Base-by-base conservation (phyloP, 2,113 vertebrate species). In the Hippocampus comes region DNA sequence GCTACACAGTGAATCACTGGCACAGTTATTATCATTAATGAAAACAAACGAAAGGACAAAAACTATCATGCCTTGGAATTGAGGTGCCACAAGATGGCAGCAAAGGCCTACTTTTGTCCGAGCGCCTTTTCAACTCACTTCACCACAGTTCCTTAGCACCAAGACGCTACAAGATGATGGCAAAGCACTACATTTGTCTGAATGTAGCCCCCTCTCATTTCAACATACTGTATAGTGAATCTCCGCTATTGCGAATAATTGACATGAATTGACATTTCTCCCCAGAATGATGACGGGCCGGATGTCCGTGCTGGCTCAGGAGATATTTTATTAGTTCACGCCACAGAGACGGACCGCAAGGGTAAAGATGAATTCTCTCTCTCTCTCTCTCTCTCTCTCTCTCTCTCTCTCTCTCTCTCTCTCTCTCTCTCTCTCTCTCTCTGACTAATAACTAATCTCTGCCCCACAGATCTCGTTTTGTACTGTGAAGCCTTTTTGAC, bases 401-500 rank as follows among this genome's bases (percentile, higher is more conserved):
- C 4, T 64, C 9, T 0, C 41, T 4, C 20, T 10, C 20, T 21
- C n/a, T 59, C 34, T 53, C 49, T 51, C 20, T 51, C 15, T 17
- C 48, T 17, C 48, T 5, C 15, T 12, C n/a, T 59, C 34, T 53
- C 49, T 51, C 20, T 51, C 15, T 17, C 48, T 17, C 48, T 5
- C 15, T 12, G 63, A 75, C 65, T 83, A 4, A 78, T 70, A 75
- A 57, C 20, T 63, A 21, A 59, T 30, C 30, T 79, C 77, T 51
- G 48, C 71, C 80, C 65, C 59, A 75, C 87, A 99, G 97, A 98
- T 85, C 88, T 98, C 70, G 97, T 99, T 85, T 88, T 99, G 87
- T 99, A 99, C 92, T 99, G 97, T 77, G 97, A 99, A 92, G 97
- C 97, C 81, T 99, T 99, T 81, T 89, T 99, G 85, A 99, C 97